Evolutionary conservation across 1,140 invertebrate genomes (phyloP).

Genomic region (Pseudomyrmex gracilis): DNA sequence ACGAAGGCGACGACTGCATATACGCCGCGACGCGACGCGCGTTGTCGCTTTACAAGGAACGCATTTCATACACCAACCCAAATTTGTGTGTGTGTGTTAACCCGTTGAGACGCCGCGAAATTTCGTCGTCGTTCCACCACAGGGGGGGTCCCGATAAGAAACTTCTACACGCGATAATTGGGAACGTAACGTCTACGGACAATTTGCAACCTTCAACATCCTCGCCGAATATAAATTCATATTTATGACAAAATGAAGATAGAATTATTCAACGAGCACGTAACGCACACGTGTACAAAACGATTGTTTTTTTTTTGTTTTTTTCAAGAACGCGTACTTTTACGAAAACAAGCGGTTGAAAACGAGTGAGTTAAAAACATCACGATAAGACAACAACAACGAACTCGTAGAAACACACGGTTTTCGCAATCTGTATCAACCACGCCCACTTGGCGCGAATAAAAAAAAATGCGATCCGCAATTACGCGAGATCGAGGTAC

Average conservation of each 20-base stretch:
- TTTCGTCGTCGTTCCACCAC: conserved; percentile 9
- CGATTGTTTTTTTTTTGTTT: not conserved
- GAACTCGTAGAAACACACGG: not conserved
- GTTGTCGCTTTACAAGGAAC: conserved; percentile 20
- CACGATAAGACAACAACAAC: not conserved
- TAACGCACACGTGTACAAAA: not conserved
- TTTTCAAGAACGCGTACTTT: not conserved
- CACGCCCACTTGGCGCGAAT: conserved; percentile 9
- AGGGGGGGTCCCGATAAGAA: conserved; percentile 2
- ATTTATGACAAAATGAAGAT: not conserved
- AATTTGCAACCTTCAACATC: not conserved
- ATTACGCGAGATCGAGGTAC: conserved; percentile 32
- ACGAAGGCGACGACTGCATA: conserved; percentile 36
- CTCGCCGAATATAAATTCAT: not conserved
- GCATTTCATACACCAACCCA: conserved; percentile 5
- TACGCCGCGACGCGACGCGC: conserved; percentile 2
- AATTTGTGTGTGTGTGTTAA: conserved; percentile 25
- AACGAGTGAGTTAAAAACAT: conserved; percentile 5
- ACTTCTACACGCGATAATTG: not conserved
- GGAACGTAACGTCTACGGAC: not conserved
- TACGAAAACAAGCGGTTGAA: not conserved
- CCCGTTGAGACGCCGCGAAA: conserved; percentile 30
- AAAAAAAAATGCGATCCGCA: conserved; percentile 36
- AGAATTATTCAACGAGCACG: not conserved
- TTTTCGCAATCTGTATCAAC: conserved; percentile 32